These are phyloP conservation scores for Hafferia zeledoni DNA, from an alignment of 2,797 vertebrate species.

Conservation along the genomic window DNA sequence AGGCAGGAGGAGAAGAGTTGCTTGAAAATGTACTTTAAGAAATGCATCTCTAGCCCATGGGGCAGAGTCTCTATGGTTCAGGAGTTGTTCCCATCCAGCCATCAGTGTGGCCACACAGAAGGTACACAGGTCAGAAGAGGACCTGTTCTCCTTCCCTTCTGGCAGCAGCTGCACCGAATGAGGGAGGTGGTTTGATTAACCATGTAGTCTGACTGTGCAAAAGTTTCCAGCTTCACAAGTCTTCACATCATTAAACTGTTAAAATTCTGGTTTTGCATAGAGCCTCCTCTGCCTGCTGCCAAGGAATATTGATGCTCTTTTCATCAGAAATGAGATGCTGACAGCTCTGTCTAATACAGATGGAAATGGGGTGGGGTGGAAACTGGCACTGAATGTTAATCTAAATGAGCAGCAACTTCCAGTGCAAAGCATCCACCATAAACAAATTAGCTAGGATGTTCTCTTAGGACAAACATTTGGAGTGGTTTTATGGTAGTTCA, in stretches of 20 bases:
- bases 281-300: background rate
- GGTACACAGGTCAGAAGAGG: background rate
- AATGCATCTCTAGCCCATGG: background rate
- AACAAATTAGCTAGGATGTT: conserved; percentile 25
- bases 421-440: background rate
- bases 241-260: background rate
- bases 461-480: background rate
- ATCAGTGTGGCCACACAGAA: background rate
- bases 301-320: conserved; percentile 22
- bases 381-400: conserved; percentile 23
- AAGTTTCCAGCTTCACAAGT: background rate
- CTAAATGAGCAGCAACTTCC: background rate
- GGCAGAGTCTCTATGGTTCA: background rate
- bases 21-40: background rate
- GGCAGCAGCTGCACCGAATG: fast-evolving
- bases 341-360: background rate
- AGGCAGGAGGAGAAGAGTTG: background rate
- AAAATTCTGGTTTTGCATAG: background rate
- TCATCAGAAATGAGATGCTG: background rate
- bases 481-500: background rate
- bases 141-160: background rate
- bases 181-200: background rate
- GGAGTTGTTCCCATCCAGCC: background rate
- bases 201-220: background rate
- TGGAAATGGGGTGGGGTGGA: background rate